Base-by-base conservation (phyloP, 2,888 invertebrate species). In the Lagria hirta region DNA sequence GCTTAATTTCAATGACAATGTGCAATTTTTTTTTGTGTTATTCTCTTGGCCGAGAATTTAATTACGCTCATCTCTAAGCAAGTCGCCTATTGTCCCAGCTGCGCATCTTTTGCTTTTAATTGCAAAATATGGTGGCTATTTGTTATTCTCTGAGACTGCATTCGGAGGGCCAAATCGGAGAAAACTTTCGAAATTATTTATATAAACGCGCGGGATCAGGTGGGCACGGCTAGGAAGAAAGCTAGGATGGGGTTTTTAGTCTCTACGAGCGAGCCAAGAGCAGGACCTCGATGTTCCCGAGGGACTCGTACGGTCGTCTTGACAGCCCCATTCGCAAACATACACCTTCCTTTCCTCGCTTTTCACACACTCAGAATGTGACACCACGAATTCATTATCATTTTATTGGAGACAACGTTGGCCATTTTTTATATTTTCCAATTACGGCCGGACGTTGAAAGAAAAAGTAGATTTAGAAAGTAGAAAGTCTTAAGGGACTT, bases 321-420 rank as follows among this genome's bases (percentile, higher is more conserved):
- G 68, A 65, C 68, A 66, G 60, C 65, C 64, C 61, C 57, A 65
- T 68, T 67, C 64, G 65, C 66, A 66, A 66, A 67, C 66, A 66
- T 61, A 59, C 65, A 60, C 63, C 61, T 65, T 62, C 60, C 58
- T 60, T 60, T 65, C 62, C 54, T 52, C 64, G 60, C 60, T 56
- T 58, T 44, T 51, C 45, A 37, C 51, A 37, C 50, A 44, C 52
- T 61, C 55, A 62, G 62, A 64, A 64, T 64, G 65, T 62, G 64
- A 65, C 55, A 37, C 35, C 38, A 24, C 41, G 33, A 27, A 33
- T 44, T 41, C 48, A 43, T 43, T 41, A 36, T 26, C 34, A 32
- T 47, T 47, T 42, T 29, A 33, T 38, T 14, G 15, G 12, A 13
- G 20, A 32, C 6, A 11, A n/a, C 24, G 16, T 21, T 10, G 32